A percentile compares a stretch with the other conserved stretches of the same genome.
Evolutionary conservation across 2,113 vertebrate species (phyloP).

Genomic region (Gracilinanus agilis): DNA sequence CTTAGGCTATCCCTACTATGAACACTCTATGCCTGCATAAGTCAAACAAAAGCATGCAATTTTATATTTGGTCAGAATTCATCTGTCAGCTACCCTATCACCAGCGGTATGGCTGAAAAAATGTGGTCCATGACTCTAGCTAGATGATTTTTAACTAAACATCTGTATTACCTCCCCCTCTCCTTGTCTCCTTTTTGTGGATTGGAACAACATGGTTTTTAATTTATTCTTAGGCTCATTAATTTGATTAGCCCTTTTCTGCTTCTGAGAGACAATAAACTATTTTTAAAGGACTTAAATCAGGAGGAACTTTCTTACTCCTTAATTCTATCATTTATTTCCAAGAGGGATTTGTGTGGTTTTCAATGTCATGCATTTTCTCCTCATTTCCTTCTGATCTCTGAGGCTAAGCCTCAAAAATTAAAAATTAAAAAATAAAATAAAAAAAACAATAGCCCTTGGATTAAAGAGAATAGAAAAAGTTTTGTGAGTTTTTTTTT

Average conservation of each 20-base stretch:
- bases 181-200: neutral
- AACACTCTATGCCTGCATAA: neutral
- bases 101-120: neutral
- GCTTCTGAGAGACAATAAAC: slow-evolving; percentile 41
- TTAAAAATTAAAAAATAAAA: slow-evolving; percentile 5
- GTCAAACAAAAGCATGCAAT: neutral
- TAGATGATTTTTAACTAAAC: neutral
- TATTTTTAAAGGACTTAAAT: slow-evolving; percentile 44
- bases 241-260: slow-evolving; percentile 16
- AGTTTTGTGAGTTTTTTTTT: slow-evolving; percentile 16
- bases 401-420: slow-evolving; percentile 53
- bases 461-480: slow-evolving; percentile 59
- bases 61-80: neutral
- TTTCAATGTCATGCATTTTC: slow-evolving; percentile 26
- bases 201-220: slow-evolving; percentile 6
- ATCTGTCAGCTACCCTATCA: neutral
- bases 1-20: neutral
- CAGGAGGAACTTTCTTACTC: slow-evolving; percentile 23
- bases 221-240: slow-evolving; percentile 54
- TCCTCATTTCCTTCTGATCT: slow-evolving; percentile 57
- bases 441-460: slow-evolving; percentile 51
- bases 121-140: neutral
- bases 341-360: slow-evolving; percentile 37
- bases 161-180: neutral
- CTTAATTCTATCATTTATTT: slow-evolving; percentile 52